Conservation (phyloP, 1,140 invertebrate species). For the Drosophila nasuta region DNA sequence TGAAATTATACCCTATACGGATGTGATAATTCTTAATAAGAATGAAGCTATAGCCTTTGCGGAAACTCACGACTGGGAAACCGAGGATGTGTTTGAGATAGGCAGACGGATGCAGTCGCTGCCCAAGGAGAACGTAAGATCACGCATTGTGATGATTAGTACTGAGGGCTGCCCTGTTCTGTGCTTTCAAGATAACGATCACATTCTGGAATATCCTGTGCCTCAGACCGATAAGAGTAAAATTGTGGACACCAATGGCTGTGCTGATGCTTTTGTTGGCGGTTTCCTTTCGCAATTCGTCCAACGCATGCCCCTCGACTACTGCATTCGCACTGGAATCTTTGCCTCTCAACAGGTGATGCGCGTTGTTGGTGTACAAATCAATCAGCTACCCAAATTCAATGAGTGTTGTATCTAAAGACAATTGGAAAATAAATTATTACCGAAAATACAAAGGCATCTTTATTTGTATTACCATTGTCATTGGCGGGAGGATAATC, state of each 20-base stretch:
- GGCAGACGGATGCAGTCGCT: slow-evolving; percentile 43
- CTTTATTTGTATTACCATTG: too few relatives aligned
- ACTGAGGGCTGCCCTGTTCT: slow-evolving; percentile 55
- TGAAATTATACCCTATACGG: slow-evolving; percentile 43
- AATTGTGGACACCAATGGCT: slow-evolving; percentile 98
- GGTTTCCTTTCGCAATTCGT: slow-evolving; percentile 96
- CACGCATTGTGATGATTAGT: slow-evolving; percentile 53
- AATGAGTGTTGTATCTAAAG: slow-evolving; percentile 54
- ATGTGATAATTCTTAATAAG: slow-evolving; percentile 64
- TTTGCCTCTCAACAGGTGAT: slow-evolving; percentile 61
- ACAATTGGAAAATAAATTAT: not conserved
- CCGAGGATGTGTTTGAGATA: slow-evolving; percentile 60
- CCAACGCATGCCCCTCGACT: slow-evolving; percentile 87
- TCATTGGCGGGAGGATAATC: too few relatives aligned
- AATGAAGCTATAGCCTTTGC: slow-evolving; percentile 57
- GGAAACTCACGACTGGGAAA: slow-evolving; percentile 42
- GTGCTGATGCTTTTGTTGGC: slow-evolving; percentile 99
- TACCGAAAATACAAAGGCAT: not conserved
- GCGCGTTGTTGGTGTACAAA: slow-evolving; percentile 49
- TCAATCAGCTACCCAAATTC: slow-evolving; percentile 62
- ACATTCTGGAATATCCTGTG: slow-evolving; percentile 86
- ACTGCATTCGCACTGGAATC: slow-evolving; percentile 68
- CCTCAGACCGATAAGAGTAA: slow-evolving; percentile 88
- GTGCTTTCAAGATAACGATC: slow-evolving; percentile 58
- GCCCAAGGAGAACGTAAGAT: slow-evolving; percentile 44